Evolutionary conservation across 1,140 invertebrate species (phyloP).

Genomic region (Epicauta chinensis): DNA sequence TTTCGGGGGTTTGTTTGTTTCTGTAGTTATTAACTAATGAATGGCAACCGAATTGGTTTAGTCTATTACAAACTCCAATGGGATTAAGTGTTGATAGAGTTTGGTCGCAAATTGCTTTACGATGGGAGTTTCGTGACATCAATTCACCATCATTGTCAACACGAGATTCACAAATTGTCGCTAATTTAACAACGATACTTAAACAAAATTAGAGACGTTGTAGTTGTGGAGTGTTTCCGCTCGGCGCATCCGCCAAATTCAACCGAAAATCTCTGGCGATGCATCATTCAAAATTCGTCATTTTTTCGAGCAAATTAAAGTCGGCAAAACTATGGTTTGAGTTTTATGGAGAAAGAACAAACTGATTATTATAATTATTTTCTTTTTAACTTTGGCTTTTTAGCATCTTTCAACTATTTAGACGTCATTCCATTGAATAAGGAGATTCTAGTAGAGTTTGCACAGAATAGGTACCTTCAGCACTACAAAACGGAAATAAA

Average conservation of each 20-base stretch:
- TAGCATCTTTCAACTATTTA: no score
- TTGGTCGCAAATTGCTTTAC: constrained; percentile 47
- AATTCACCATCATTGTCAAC: constrained; percentile 17
- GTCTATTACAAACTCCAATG: constrained; percentile 48
- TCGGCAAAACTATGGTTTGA: no score
- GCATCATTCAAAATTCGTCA: no score
- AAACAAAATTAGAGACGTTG: constrained; percentile 18
- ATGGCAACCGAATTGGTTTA: constrained; percentile 49
- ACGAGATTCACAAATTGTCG: constrained; percentile 25
- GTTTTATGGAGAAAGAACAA: no score
- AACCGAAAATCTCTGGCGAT: no score
- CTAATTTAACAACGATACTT: constrained; percentile 24
- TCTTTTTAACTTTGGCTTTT: no score
- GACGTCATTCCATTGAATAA: constrained; percentile 19
- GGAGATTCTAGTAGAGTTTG: constrained; percentile 29
- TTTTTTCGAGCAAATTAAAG: no score
- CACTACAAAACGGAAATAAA: constrained; percentile 25
- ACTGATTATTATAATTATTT: no score
- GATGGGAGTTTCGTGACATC: constrained; percentile 45
- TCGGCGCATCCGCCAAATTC: no score
- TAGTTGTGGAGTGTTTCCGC: no score
- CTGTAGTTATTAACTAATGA: constrained; percentile 47
- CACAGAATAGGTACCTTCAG: constrained; percentile 33
- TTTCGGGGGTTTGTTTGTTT: no score
- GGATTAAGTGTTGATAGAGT: constrained; percentile 48